Conservation (phyloP, 2,888 invertebrate species). For the Cephus rjabovi region DNA sequence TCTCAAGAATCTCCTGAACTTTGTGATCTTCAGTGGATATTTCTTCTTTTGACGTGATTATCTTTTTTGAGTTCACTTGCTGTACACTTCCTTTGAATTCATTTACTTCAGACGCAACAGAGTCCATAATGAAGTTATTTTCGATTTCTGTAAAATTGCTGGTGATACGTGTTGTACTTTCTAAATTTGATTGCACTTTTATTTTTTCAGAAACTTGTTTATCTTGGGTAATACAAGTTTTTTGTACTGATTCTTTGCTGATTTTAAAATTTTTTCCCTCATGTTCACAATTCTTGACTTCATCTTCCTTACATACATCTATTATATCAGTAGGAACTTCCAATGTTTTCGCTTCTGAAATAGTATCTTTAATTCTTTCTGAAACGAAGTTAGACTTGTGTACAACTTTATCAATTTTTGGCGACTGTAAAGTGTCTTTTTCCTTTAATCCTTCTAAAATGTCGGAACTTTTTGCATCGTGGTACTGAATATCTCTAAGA, state of each 20-base stretch:
- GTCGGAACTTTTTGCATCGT: not conserved
- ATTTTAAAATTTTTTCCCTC: not conserved
- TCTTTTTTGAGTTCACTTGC: not conserved
- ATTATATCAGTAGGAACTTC: not conserved
- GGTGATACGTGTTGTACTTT: not conserved
- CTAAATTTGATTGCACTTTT: not conserved
- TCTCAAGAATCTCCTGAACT: not conserved
- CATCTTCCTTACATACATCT: not conserved
- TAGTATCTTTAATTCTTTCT: not conserved
- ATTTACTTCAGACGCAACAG: not conserved
- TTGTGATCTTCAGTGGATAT: not conserved
- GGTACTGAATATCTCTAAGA: not conserved
- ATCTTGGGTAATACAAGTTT: not conserved
- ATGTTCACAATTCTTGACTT: not conserved
- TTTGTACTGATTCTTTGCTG: not conserved
- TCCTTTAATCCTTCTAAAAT: not conserved
- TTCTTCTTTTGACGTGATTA: not conserved
- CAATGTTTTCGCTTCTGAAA: not conserved
- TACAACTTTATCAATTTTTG: not conserved
- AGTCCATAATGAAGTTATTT: not conserved
- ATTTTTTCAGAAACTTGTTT: not conserved
- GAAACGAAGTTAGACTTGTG: not conserved
- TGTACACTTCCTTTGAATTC: not conserved
- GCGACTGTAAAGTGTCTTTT: not conserved
- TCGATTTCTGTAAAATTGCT: not conserved